phyloP scores from a whole-genome alignment of 2,888 invertebrate genomes.

The Dione juno region DNA sequence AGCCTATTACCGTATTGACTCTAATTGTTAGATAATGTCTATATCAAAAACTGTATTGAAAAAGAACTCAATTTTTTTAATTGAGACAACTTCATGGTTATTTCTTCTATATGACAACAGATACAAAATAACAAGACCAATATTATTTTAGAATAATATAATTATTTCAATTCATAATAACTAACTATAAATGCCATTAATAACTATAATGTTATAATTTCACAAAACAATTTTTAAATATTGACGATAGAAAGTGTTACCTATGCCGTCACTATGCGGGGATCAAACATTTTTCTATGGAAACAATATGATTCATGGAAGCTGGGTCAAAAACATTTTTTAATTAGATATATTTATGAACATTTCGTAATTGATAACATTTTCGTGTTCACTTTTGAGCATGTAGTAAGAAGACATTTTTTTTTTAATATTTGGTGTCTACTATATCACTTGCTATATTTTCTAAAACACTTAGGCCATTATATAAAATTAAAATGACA shows the following conservation, averaged over 20 bases:
- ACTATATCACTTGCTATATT: conserved; percentile 28
- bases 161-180: conserved; percentile 83
- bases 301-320: conserved; percentile 5
- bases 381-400: conserved; percentile 24
- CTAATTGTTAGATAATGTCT: too few species aligned
- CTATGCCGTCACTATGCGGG: conserved; percentile 61
- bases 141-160: conserved; percentile 84
- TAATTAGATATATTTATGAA: background rate
- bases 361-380: conserved; percentile 1
- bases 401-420: conserved; percentile 19
- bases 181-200: conserved; percentile 82
- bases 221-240: conserved; percentile 69
- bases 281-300: conserved; percentile 20
- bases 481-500: background rate
- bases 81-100: too few species aligned
- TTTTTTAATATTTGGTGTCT: conserved; percentile 20
- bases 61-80: too few species aligned
- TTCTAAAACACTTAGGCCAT: conserved; percentile 28
- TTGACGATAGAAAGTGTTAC: conserved; percentile 62
- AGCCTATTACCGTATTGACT: too few species aligned
- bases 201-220: conserved; percentile 73
- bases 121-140: conserved; percentile 72
- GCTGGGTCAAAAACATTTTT: background rate
- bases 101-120: conserved; percentile 5
- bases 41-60: too few species aligned